Base-by-base conservation (phyloP, 2,888 invertebrate species). In the Diplazon laetatorius region DNA sequence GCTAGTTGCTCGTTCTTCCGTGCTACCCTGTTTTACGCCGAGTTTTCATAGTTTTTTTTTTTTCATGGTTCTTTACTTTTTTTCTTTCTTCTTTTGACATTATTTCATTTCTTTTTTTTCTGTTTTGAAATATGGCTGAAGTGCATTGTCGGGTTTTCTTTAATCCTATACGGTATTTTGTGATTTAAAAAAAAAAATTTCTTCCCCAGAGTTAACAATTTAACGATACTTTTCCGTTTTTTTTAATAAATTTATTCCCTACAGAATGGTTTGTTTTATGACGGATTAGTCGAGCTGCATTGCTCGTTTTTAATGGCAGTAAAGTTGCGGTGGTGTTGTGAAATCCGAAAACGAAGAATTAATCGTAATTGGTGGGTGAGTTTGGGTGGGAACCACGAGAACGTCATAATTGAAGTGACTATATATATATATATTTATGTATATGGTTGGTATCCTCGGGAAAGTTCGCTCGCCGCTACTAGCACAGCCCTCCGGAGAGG, bases 1-100 rank as follows among this genome's bases (percentile, higher is more conserved):
- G 44, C 35, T 66, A 55, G 63, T 74, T 60, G 69, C 69, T 73
- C 77, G 18, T 18, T 50, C 57, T 50, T 10, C 25, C 46, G 42
- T 14, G 12, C 30, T 69, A n/a, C 48, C 16, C n/a, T 50, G 16
- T 6, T 22, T 42, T 48, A n/a, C 12, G 18, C 35, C 6, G 14
- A 14, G 55, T 5, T 55, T 30, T 20, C 10, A 35, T 39, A 12
- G 14, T 55, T 46, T 35, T 18, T 62, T 39, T 16, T 37, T 57
- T 65, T 60, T 37, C 12, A 8, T 20, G n/a, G 16, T 22, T 0
- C 5, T 5, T 39, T 12, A 2, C 25, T 25, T 22, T 18, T 62
- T 62, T 37, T 25, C 30, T 25, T 12, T 14, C 44, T 25, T 62
- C 44, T 71, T 44, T 48, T 60, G 22, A n/a, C 16, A 52, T 52